A percentile compares a stretch with the other conserved stretches of the same genome.
Conservation (phyloP, 1,140 invertebrate genomes). For the Steinernema khuongi region DNA sequence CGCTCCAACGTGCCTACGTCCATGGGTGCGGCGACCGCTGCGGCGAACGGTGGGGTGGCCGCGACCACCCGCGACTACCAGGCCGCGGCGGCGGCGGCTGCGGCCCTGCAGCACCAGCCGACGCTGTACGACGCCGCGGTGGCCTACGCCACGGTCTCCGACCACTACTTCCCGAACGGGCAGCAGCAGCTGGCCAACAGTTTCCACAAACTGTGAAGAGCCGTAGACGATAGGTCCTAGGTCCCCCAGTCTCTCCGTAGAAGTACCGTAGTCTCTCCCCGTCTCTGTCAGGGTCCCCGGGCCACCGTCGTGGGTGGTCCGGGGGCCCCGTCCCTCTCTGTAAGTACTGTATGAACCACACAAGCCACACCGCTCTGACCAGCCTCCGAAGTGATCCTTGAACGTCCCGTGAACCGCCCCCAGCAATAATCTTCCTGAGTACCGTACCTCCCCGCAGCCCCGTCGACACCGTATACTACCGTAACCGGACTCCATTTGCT, state of each 20-base stretch:
- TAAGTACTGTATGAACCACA: conserved; percentile 14
- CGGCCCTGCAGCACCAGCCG: background rate
- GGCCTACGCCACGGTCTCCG: background rate
- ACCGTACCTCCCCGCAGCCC: background rate
- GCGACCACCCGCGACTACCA: background rate
- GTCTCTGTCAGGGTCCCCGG: too few species aligned
- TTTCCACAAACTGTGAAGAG: conserved; percentile 8
- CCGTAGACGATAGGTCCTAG: too few species aligned
- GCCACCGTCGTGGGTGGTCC: too few species aligned
- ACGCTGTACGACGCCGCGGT: conserved; percentile 9
- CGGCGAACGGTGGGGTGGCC: background rate
- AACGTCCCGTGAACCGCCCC: background rate
- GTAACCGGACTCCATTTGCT: background rate
- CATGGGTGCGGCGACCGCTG: background rate
- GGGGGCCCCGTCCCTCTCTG: too few species aligned
- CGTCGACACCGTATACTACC: background rate
- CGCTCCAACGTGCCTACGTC: conserved; percentile 8
- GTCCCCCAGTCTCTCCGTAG: too few species aligned
- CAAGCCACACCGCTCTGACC: too few species aligned
- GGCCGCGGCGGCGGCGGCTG: background rate
- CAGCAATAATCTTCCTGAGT: background rate
- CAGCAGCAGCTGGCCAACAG: conserved; percentile 8
- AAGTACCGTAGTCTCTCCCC: background rate
- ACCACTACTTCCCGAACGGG: background rate
- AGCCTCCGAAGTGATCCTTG: background rate